Conservation (phyloP, 2,888 invertebrate species). For the Alcis repandata region DNA sequence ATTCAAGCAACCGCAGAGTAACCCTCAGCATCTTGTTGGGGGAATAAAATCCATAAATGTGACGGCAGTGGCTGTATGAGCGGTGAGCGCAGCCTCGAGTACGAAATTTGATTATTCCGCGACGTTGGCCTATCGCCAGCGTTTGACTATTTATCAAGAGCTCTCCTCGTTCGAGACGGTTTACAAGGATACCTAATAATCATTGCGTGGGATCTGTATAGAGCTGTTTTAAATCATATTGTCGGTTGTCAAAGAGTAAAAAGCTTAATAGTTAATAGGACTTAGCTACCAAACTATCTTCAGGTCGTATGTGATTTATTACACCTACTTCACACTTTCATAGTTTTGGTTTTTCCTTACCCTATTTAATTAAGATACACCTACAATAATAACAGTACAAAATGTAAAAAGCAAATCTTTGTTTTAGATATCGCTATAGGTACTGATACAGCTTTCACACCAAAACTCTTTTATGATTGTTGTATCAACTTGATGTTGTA, state of each 20-base stretch:
- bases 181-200: constrained; percentile 82
- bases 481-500: no score
- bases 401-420: no score
- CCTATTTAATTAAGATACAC: no score
- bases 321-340: no score
- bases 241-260: background rate
- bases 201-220: constrained; percentile 68
- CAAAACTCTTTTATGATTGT: no score
- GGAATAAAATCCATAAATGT: constrained; percentile 85
- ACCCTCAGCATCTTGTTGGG: constrained; percentile 82
- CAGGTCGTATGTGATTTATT: no score
- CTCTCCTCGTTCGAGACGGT: constrained; percentile 74
- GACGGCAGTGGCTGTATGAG: constrained; percentile 73
- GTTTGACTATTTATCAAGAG: constrained; percentile 83
- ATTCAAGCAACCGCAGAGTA: constrained; percentile 78
- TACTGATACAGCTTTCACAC: no score
- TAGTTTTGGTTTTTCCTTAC: no score
- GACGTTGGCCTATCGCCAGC: constrained; percentile 85
- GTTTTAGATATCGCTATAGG: no score
- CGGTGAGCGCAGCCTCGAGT: constrained; percentile 68
- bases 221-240: constrained; percentile 55
- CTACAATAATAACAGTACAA: no score
- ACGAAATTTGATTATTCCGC: constrained; percentile 85
- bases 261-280: background rate
- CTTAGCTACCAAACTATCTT: no score